Evolutionary conservation across 1,140 invertebrate genomes (phyloP).

Genomic region (Muscidifurax raptorellus): DNA sequence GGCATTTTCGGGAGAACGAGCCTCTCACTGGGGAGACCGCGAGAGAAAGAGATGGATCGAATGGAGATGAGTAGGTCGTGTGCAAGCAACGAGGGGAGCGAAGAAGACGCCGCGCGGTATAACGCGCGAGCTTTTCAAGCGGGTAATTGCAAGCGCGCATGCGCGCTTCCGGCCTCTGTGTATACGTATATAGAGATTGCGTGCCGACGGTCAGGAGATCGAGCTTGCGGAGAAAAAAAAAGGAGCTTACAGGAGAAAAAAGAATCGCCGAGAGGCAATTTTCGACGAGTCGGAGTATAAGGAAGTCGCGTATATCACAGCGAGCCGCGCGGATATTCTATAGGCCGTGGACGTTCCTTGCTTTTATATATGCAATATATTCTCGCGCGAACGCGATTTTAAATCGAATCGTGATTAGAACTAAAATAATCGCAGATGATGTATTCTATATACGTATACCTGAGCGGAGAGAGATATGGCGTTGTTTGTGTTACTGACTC

Average conservation of each 20-base stretch:
- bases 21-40: not conserved
- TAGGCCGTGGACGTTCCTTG: too few species aligned
- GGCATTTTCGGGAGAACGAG: not conserved
- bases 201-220: not conserved
- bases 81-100: too few species aligned
- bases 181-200: too few species aligned
- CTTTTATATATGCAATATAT: too few species aligned
- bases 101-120: not conserved
- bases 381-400: too few species aligned
- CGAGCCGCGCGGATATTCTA: not conserved
- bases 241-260: not conserved
- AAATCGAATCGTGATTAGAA: too few species aligned
- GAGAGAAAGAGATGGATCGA: too few species aligned
- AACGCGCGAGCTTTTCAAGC: constrained; percentile 9
- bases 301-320: not conserved
- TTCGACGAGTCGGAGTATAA: not conserved
- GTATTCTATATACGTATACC: too few species aligned
- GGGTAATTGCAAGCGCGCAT: constrained; percentile 25
- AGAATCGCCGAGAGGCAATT: not conserved
- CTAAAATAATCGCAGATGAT: too few species aligned
- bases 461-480: too few species aligned
- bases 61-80: too few species aligned
- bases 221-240: not conserved
- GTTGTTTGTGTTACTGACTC: too few species aligned
- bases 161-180: not conserved